Evolutionary conservation across 2,888 invertebrate species (phyloP).

Genomic region (Drosophila nr. perissopoda): DNA sequence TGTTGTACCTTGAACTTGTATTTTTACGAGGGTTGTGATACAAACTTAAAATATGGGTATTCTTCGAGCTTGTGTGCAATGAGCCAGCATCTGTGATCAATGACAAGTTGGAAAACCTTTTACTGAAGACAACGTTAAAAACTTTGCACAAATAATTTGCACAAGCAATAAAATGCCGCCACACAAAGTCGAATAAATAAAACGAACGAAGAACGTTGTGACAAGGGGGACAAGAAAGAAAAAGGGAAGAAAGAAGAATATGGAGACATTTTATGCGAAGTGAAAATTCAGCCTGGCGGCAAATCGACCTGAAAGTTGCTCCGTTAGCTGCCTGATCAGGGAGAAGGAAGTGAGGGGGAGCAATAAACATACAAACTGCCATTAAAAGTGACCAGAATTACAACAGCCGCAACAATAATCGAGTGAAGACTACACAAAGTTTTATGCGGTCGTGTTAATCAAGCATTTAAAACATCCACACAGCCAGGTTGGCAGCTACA

Average conservation of each 20-base stretch:
- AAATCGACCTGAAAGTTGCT: conserved; percentile 73
- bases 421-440: conserved; percentile 35
- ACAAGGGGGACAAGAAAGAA: background rate
- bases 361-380: conserved; percentile 65
- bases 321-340: conserved; percentile 3
- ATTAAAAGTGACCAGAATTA: conserved; percentile 76
- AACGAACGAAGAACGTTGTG: background rate
- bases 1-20: conserved; percentile 28
- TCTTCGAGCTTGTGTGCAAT: conserved; percentile 23
- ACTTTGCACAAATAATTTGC: conserved; percentile 72
- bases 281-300: conserved; percentile 72
- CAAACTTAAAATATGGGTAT: background rate
- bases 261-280: conserved; percentile 38
- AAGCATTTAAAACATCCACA: conserved; percentile 40
- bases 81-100: conserved; percentile 60
- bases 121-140: conserved; percentile 57
- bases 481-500: background rate
- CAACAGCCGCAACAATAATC: conserved; percentile 32
- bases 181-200: conserved; percentile 44
- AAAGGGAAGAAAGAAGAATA: background rate
- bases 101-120: conserved; percentile 54
- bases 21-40: conserved; percentile 8
- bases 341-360: background rate
- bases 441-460: conserved; percentile 56
- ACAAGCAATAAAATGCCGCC: conserved; percentile 68